Conservation (phyloP, 2,797 vertebrate species). For the Bovichtus variegatus region DNA sequence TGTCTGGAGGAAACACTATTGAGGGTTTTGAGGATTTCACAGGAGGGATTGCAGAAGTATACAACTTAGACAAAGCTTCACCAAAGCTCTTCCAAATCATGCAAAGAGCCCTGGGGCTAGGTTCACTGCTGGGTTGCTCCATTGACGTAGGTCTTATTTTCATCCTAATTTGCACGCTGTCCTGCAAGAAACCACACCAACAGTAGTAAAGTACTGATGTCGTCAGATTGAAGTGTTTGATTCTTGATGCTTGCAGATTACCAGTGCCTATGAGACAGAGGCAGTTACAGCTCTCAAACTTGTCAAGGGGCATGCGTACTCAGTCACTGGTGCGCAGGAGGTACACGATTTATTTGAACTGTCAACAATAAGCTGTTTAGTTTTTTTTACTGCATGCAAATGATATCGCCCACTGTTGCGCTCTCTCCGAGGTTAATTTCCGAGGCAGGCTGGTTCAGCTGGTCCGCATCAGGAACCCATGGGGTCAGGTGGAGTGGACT, state of each 20-base stretch:
- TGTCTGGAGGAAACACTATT: constrained; percentile 88
- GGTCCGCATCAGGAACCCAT: constrained; percentile 92
- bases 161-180: constrained; percentile 22
- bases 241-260: constrained; percentile 74
- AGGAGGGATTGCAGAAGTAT: constrained; percentile 92
- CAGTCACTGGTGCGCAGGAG: constrained; percentile 83
- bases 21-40: constrained; percentile 96
- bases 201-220: neutral
- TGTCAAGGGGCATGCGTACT: constrained; percentile 88
- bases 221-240: neutral
- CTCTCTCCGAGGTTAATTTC: constrained; percentile 83
- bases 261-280: constrained; percentile 77
- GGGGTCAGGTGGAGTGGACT: constrained; percentile 93
- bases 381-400: neutral
- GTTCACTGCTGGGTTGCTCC: constrained; percentile 91
- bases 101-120: constrained; percentile 84
- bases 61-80: constrained; percentile 83
- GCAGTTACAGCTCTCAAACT: constrained; percentile 82
- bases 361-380: neutral
- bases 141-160: constrained; percentile 81
- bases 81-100: constrained; percentile 88
- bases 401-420: neutral
- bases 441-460: constrained; percentile 82
- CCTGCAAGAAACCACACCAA: neutral
- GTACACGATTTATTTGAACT: constrained; percentile 45